Base-by-base conservation (phyloP, 2,113 vertebrate species). In the Zingel zingel region DNA sequence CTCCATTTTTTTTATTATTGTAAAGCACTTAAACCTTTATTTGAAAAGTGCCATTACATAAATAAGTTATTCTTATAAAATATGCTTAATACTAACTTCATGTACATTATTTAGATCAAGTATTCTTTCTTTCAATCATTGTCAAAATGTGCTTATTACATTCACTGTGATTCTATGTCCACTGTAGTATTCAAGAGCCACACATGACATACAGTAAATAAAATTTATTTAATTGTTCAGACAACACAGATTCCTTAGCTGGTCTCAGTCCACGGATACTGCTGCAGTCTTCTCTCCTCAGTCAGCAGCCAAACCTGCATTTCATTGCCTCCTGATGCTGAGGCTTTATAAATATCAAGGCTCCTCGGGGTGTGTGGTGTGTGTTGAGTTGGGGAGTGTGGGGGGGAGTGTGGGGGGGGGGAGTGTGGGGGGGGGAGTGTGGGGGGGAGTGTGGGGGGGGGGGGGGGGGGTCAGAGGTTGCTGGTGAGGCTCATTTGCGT, bases 401-500 rank as follows among this genome's bases (percentile, higher is more conserved):
- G n/a, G n/a, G n/a, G n/a, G n/a, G n/a, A n/a, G n/a, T n/a, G n/a
- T n/a, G 2, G 0, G 2, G 3, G 11, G 18, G 15, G 4, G 0
- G 23, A n/a, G n/a, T n/a, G n/a, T n/a, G 23, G 2, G 0, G 2
- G 3, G 11, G 18, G 15, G 4, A n/a, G n/a, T n/a, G 27, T 27
- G 13, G 25, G n/a, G 3, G 59, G 21, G n/a, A n/a, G n/a, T n/a
- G n/a, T 23, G 54, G 9, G 76, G 5, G 33, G 13, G 1, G 23
- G 2, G 0, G 2, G 3, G 11, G 18, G 15, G 4, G 0, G 23
- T n/a, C n/a, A 57, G 67, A 48, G 27, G 45, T 14, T 12, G 45
- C 4, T 66, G 43, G 25, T 8, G 45, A 27, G 18, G 14, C 39
- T 98, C 95, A 99, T 91, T 99, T 99, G 86, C 98, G 97, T 82